Evolutionary conservation across 35 echinoderm and acorn worm species (phyloP), one percentile per base, ranked within the genome.

Genomic region (Acanthaster planci): DNA sequence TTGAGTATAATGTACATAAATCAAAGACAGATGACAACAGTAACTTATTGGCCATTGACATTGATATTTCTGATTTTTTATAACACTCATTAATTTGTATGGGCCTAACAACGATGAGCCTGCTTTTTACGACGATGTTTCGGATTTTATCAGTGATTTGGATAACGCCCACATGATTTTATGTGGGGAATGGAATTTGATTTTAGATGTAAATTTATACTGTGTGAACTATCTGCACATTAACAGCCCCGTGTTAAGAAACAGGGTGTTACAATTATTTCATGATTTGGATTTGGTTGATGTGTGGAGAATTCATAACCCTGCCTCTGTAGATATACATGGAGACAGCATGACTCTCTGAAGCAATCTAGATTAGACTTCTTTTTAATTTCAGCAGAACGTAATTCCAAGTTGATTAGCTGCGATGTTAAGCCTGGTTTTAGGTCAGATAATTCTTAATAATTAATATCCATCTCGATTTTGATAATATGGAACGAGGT

Each of bases 341-440:
- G n/a, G n/a, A n/a, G n/a, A n/a, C n/a, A n/a, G n/a, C n/a, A n/a
- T n/a, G n/a, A n/a, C n/a, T n/a, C n/a, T n/a, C n/a, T n/a, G n/a
- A n/a, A n/a, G n/a, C n/a, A n/a, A n/a, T n/a, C n/a, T n/a, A n/a
- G n/a, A n/a, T n/a, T n/a, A n/a, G n/a, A n/a, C n/a, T n/a, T n/a
- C n/a, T n/a, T n/a, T 81, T 52, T 77, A 8, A 86, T 51, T 75
- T 86, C 18, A 7, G 19, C 35, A 51, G 64, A 77, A 53, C 39
- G 50, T 39, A 15, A 76, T 7, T 76, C 34, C 34, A 44, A 76
- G 29, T 60, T 86, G 35, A 76, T n/a, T n/a, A n/a, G n/a, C n/a
- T n/a, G n/a, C n/a, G n/a, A n/a, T n/a, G n/a, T n/a, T n/a, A n/a
- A n/a, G 0, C 42, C 67, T 27, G 29, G 64, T 50, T 86, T 53